phyloP scores from a whole-genome alignment of 1,140 invertebrate species.

The Neoseiulus cucumeris region DNA sequence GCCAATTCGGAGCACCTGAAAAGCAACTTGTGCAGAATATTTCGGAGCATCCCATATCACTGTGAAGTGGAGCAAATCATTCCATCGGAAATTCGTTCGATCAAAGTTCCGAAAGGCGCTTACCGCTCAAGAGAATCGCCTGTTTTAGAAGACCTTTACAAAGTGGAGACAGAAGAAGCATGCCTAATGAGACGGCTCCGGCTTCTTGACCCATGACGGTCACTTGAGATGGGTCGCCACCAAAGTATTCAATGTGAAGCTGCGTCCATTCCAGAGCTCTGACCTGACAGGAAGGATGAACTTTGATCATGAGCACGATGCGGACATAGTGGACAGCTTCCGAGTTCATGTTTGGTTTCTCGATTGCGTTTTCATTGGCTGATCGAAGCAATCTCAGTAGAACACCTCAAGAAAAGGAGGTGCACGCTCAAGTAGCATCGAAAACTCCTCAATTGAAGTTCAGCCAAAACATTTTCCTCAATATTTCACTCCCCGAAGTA shows the following conservation, averaged over 20 bases:
- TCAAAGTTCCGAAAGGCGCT: neutral
- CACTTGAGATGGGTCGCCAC: slow-evolving; percentile 23
- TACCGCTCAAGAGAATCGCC: slow-evolving; percentile 25
- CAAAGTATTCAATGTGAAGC: slow-evolving; percentile 25
- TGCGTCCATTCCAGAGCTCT: slow-evolving; percentile 26
- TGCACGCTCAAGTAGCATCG: too few species aligned
- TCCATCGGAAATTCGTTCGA: too few species aligned
- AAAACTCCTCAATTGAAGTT: too few species aligned
- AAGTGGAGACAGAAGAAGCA: slow-evolving; percentile 26
- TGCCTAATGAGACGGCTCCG: slow-evolving; percentile 24
- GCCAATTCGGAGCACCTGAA: slow-evolving; percentile 3
- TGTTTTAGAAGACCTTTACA: slow-evolving; percentile 17
- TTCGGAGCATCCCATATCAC: neutral
- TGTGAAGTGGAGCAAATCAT: neutral
- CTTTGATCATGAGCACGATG: too few species aligned
- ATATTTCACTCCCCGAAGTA: too few species aligned
- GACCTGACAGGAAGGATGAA: slow-evolving; percentile 19
- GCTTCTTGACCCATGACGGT: slow-evolving; percentile 34
- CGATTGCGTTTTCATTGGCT: too few species aligned
- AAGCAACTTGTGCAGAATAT: neutral
- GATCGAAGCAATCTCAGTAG: too few species aligned
- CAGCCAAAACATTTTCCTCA: too few species aligned
- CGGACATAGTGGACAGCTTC: too few species aligned
- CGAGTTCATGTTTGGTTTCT: too few species aligned
- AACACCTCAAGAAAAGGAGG: too few species aligned